Percentiles rank a stretch among this genome's conserved stretches.
These are phyloP conservation scores for Drosophila anomelani DNA, from an alignment of 2,888 invertebrate genomes.

Conservation along the genomic window DNA sequence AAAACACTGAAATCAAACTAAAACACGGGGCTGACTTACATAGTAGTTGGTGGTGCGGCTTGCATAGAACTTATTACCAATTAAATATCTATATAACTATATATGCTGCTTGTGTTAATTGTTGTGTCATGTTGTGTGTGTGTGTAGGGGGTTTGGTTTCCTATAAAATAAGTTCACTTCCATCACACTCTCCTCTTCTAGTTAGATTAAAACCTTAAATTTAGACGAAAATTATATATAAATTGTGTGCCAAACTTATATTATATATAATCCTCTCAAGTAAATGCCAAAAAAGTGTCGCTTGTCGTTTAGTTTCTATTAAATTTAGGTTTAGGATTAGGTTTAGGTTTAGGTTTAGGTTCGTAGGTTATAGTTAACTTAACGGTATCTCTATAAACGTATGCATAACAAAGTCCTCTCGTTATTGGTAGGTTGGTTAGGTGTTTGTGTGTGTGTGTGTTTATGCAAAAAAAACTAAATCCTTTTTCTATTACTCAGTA, in stretches of 20 bases:
- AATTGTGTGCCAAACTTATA: conserved; percentile 45
- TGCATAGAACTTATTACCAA: conserved; percentile 52
- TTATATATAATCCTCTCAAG: conserved; percentile 74
- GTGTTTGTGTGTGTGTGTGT: background rate
- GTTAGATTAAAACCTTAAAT: conserved; percentile 67
- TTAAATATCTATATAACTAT: conserved; percentile 68
- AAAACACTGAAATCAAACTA: conserved; percentile 66
- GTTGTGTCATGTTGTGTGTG: conserved; percentile 36
- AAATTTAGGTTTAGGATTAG: conserved; percentile 29
- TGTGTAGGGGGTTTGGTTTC: conserved; percentile 35
- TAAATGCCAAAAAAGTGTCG: conserved; percentile 74
- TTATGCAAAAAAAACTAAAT: conserved; percentile 47
- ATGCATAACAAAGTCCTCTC: conserved; percentile 60
- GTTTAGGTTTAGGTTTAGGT: conserved; percentile 29
- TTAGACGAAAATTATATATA: conserved; percentile 75
- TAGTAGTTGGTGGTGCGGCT: conserved; percentile 69
- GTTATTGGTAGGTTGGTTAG: conserved; percentile 35
- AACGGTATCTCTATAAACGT: conserved; percentile 66
- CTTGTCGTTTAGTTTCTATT: conserved; percentile 34
- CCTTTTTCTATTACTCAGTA: conserved; percentile 66
- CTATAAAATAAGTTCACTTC: conserved; percentile 41
- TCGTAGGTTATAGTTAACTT: conserved; percentile 52
- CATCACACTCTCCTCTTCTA: conserved; percentile 23
- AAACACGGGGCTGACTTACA: conserved; percentile 76
- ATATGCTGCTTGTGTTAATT: conserved; percentile 21